These are phyloP conservation scores for Agriopis marginaria DNA, from an alignment of 2,888 invertebrate genomes.

Conservation along the genomic window DNA sequence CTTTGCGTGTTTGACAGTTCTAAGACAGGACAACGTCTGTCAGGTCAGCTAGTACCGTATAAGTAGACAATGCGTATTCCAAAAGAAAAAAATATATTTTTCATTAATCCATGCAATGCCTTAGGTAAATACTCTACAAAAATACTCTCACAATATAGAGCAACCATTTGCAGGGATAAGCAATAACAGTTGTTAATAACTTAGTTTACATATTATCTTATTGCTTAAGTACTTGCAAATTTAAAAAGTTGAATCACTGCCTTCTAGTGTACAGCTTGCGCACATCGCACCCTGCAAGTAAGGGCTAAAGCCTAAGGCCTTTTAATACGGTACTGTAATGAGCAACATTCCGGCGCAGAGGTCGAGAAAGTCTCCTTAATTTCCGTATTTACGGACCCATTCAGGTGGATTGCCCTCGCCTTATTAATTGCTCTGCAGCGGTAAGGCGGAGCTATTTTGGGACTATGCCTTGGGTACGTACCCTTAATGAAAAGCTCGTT, in stretches of 20 bases:
- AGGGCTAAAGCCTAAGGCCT: constrained; percentile 60
- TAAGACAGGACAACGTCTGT: too few species aligned
- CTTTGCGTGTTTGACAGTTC: too few species aligned
- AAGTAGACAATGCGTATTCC: too few species aligned
- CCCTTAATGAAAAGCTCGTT: constrained; percentile 36
- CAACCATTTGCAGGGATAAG: too few species aligned
- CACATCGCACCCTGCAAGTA: constrained; percentile 8
- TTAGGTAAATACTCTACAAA: too few species aligned
- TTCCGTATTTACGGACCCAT: constrained; percentile 74
- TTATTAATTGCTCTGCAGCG: constrained; percentile 72
- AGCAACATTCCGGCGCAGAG: constrained; percentile 64
- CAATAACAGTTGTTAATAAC: too few species aligned
- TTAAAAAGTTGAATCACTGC: constrained; percentile 20
- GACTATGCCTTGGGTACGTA: constrained; percentile 46
- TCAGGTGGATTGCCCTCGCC: constrained; percentile 71
- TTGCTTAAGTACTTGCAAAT: not conserved
- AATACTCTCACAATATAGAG: too few species aligned
- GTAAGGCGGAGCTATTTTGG: constrained; percentile 58
- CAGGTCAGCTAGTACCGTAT: too few species aligned
- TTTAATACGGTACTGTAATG: constrained; percentile 82
- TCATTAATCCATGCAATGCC: too few species aligned
- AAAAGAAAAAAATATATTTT: too few species aligned
- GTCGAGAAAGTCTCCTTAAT: constrained; percentile 81
- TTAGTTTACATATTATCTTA: too few species aligned
- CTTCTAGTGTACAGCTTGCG: not conserved